Conservation (phyloP, 2,113 vertebrate genomes). For the Cromileptes altivelis region DNA sequence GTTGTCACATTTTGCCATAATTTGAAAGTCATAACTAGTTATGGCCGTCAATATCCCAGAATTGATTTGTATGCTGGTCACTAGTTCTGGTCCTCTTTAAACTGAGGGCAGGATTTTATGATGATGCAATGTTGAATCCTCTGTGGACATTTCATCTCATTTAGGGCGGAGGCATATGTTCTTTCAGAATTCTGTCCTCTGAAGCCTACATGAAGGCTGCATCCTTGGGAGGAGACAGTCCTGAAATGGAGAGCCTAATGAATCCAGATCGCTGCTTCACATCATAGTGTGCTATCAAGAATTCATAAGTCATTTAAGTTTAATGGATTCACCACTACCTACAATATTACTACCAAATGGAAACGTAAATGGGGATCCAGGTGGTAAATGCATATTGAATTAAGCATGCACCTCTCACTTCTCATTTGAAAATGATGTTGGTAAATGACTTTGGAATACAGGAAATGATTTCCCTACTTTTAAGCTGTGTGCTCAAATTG, state of each 20-base stretch:
- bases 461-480: not conserved
- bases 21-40: not conserved
- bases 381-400: slow-evolving; percentile 4
- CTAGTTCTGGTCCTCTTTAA: not conserved
- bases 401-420: not conserved
- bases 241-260: not conserved
- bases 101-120: not conserved
- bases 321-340: not conserved
- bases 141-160: not conserved
- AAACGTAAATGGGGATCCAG: slow-evolving; percentile 2
- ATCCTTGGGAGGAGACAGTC: not conserved
- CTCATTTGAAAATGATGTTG: not conserved
- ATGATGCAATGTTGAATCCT: not conserved
- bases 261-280: slow-evolving; percentile 12
- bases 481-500: not conserved
- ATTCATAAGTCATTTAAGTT: slow-evolving; percentile 23
- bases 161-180: not conserved
- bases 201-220: slow-evolving; percentile 3
- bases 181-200: not conserved
- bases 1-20: not conserved
- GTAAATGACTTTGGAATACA: slow-evolving; percentile 11
- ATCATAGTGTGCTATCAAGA: slow-evolving; percentile 14
- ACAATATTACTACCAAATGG: not conserved
- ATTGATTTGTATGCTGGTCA: not conserved
- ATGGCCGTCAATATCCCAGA: not conserved